Conservation (phyloP, 2,888 invertebrate genomes). For the Tillus elongatus region DNA sequence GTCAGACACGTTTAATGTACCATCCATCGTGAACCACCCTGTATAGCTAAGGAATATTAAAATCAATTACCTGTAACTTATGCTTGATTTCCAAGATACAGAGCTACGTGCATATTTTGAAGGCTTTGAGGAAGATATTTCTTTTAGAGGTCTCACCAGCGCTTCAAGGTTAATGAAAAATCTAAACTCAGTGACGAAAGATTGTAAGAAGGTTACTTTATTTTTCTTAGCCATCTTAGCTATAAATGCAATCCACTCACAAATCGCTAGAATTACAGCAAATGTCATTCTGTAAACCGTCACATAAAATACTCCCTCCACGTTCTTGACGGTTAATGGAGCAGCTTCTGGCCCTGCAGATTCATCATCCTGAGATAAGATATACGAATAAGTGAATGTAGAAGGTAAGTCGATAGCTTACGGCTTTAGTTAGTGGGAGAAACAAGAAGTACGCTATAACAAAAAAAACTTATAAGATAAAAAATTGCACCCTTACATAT, state of each 20-base stretch:
- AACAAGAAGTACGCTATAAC: no score
- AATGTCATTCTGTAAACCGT: neutral
- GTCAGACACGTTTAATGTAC: no score
- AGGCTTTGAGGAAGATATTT: neutral
- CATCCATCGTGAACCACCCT: no score
- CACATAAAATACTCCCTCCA: neutral
- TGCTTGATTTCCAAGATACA: no score
- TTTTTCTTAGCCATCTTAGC: neutral
- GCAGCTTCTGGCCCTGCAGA: neutral
- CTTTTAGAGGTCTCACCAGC: neutral
- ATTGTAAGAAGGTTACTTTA: neutral
- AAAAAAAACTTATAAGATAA: no score
- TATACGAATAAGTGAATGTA: no score
- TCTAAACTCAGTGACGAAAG: neutral
- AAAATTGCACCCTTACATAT: no score
- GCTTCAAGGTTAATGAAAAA: slow-evolving; percentile 3
- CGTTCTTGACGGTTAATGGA: neutral
- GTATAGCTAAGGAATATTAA: no score
- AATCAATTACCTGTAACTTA: no score
- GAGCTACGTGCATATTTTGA: no score
- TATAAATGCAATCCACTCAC: neutral
- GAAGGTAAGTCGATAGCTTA: no score
- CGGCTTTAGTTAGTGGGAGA: no score
- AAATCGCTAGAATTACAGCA: neutral
- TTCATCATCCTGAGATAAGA: neutral